phyloP scores from a whole-genome alignment of 2,797 vertebrate genomes.

The Tapirus indicus region DNA sequence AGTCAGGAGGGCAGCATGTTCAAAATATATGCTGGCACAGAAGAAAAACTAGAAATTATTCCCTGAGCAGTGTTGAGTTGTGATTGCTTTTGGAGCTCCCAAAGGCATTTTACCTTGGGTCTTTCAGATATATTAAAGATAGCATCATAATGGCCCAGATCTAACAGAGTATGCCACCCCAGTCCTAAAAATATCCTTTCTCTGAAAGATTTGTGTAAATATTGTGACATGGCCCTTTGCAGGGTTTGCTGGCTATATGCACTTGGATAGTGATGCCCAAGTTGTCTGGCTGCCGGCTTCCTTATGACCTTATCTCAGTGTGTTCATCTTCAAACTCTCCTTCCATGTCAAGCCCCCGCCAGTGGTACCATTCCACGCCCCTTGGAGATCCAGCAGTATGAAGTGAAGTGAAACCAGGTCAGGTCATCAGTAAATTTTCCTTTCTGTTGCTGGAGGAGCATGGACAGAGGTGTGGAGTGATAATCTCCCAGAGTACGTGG shows the following conservation, averaged over 20 bases:
- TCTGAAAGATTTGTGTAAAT: slow-evolving; percentile 17
- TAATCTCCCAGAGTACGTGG: background rate
- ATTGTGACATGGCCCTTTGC: background rate
- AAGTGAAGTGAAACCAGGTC: slow-evolving; percentile 21
- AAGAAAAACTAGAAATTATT: background rate
- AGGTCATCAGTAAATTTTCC: background rate
- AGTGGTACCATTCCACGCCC: background rate
- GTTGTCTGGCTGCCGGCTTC: slow-evolving; percentile 43
- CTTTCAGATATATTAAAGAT: slow-evolving; percentile 24
- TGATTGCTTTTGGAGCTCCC: slow-evolving; percentile 43
- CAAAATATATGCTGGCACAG: background rate
- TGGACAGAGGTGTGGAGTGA: background rate
- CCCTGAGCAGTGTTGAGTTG: background rate
- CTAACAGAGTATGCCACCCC: background rate
- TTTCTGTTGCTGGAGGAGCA: slow-evolving; percentile 7
- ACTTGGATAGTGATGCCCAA: background rate
- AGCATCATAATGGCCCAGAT: background rate
- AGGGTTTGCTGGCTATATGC: background rate
- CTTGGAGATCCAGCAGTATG: background rate
- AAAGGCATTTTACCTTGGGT: slow-evolving; percentile 19
- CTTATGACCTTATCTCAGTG: slow-evolving; percentile 48
- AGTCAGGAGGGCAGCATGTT: background rate
- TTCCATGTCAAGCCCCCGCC: background rate
- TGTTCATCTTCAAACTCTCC: slow-evolving; percentile 36
- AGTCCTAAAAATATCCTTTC: slow-evolving; percentile 41